phyloP scores from a whole-genome alignment of 2,113 vertebrate species.

The Platysternon megacephalum region DNA sequence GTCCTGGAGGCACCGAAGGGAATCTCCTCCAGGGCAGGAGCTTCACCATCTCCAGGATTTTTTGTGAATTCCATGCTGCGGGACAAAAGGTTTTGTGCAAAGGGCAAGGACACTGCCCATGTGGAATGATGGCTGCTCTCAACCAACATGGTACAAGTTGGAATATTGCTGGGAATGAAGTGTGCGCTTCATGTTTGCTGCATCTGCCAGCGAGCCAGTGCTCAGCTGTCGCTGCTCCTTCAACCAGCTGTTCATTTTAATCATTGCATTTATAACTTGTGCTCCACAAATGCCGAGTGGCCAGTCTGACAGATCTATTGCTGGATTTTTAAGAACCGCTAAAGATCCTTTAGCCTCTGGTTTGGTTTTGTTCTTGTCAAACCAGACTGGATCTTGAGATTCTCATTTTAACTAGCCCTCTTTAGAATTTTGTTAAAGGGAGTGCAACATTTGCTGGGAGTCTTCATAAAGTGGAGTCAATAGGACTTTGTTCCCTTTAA shows the following conservation, averaged over 20 bases:
- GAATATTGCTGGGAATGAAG: slow-evolving; percentile 29
- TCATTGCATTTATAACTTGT: slow-evolving; percentile 52
- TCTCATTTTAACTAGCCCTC: neutral
- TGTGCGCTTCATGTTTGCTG: slow-evolving; percentile 13
- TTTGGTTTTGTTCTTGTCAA: neutral
- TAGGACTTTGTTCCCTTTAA: slow-evolving; percentile 4
- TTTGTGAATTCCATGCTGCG: neutral
- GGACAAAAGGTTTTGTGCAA: neutral
- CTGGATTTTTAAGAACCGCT: neutral
- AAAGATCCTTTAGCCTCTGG: neutral
- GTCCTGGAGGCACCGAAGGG: neutral
- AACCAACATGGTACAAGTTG: neutral
- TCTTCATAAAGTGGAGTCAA: neutral
- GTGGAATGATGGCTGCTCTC: neutral
- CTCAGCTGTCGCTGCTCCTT: slow-evolving; percentile 15
- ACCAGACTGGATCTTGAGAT: neutral
- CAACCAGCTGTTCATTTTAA: slow-evolving; percentile 51
- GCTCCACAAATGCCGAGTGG: slow-evolving; percentile 26
- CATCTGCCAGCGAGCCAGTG: neutral
- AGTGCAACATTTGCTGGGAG: neutral
- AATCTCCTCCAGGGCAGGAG: neutral
- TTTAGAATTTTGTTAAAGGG: neutral
- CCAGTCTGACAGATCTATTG: slow-evolving; percentile 1
- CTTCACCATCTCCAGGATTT: accelerated
- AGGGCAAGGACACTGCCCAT: neutral